Conservation (phyloP, 2,797 vertebrate species). For the Salmo trutta region DNA sequence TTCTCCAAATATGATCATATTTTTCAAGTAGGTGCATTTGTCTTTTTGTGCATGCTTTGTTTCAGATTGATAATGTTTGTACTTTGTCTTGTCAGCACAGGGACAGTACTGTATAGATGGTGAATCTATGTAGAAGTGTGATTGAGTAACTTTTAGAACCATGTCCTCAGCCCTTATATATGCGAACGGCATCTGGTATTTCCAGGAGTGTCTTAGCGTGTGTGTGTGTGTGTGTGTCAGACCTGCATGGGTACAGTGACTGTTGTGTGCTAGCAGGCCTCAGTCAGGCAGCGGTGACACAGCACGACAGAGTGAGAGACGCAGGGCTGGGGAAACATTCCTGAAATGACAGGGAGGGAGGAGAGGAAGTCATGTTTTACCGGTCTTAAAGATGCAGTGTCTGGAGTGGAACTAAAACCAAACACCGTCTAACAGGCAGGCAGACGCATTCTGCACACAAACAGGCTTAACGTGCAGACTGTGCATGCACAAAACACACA, state of each 20-base stretch:
- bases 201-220: background rate
- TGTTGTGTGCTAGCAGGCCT: slow-evolving; percentile 6
- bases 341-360: slow-evolving; percentile 55
- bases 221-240: background rate
- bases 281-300: slow-evolving; percentile 45
- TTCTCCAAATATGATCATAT: background rate
- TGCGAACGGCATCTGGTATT: background rate
- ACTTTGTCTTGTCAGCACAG: no score
- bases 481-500: background rate
- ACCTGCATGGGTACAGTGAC: background rate
- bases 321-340: slow-evolving; percentile 53
- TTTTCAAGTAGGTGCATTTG: background rate
- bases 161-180: background rate
- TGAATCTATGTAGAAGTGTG: background rate
- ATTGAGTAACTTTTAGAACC: background rate
- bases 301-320: slow-evolving; percentile 44
- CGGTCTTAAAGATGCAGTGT: slow-evolving; percentile 51
- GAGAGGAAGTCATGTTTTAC: slow-evolving; percentile 47
- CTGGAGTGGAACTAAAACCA: background rate
- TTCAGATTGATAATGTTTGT: no score
- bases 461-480: no score
- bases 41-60: background rate
- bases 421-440: background rate
- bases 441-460: background rate
- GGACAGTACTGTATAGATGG: background rate